These are phyloP conservation scores for Ganaspis sp. DNA, from an alignment of 1,140 invertebrate genomes.

Conservation along the genomic window DNA sequence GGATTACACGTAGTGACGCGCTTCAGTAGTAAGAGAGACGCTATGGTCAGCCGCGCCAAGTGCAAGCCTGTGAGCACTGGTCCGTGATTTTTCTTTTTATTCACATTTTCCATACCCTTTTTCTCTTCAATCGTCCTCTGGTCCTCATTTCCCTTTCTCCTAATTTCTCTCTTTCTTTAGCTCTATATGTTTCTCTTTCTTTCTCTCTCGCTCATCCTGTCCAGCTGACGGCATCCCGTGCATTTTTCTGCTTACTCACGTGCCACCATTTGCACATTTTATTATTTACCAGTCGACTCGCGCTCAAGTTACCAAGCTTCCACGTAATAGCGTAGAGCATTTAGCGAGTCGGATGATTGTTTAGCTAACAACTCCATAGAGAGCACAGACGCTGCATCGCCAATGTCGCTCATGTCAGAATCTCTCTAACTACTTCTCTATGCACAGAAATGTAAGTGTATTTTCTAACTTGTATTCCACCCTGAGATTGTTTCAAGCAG, in stretches of 20 bases:
- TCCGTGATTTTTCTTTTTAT: constrained; percentile 24
- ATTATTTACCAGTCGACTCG: constrained; percentile 22
- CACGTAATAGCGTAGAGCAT: constrained; percentile 24
- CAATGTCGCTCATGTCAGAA: background rate
- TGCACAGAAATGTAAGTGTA: background rate
- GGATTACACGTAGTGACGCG: constrained; percentile 14
- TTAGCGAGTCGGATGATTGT: constrained; percentile 28
- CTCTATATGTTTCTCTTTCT: too few relatives aligned
- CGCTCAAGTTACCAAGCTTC: background rate
- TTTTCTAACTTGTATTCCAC: background rate
- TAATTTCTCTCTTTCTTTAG: background rate
- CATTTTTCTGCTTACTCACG: constrained; percentile 24
- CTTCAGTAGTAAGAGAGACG: constrained; percentile 16
- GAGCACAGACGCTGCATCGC: background rate
- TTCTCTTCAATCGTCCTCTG: background rate
- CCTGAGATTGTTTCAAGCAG: background rate
- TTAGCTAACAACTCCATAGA: constrained; percentile 17
- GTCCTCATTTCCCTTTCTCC: background rate
- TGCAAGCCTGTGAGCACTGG: background rate
- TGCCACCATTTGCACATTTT: constrained; percentile 25
- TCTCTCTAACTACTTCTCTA: background rate
- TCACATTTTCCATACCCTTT: background rate
- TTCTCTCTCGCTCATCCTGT: background rate
- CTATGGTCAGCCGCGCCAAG: constrained; percentile 20
- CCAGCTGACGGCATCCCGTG: background rate